These are phyloP conservation scores for Ligdia adustata DNA, from an alignment of 2,888 invertebrate genomes.

Conservation along the genomic window DNA sequence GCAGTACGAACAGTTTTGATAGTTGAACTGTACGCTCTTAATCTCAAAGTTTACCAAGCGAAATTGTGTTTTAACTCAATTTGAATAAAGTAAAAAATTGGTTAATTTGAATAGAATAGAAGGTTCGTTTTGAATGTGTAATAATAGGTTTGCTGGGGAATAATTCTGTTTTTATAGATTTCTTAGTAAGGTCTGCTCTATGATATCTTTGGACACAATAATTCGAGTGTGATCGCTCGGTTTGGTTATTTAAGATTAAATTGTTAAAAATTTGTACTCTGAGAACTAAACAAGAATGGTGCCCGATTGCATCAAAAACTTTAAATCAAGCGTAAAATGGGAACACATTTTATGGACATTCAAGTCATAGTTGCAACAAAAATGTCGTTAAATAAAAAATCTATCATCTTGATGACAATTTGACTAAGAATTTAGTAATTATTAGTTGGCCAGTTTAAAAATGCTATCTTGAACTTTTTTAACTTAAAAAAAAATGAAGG, in stretches of 20 bases:
- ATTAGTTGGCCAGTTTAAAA: no score
- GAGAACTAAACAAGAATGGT: conserved; percentile 8
- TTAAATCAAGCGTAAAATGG: background rate
- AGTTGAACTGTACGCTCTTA: conserved; percentile 1
- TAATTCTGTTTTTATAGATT: conserved; percentile 22
- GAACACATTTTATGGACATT: background rate
- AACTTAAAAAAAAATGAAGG: no score
- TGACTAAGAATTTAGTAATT: no score
- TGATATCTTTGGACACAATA: conserved; percentile 17
- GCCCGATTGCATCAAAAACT: background rate
- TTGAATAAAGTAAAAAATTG: background rate
- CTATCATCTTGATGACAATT: no score
- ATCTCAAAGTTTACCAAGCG: background rate
- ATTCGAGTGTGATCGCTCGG: conserved; percentile 5
- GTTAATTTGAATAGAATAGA: background rate
- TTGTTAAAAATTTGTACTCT: conserved; percentile 1
- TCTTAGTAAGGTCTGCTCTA: conserved; percentile 15
- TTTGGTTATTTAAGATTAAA: conserved; percentile 5
- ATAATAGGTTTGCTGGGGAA: conserved; percentile 18
- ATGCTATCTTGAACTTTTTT: no score
- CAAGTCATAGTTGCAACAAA: background rate
- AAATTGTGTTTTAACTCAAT: background rate
- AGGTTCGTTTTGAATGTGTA: conserved; percentile 11
- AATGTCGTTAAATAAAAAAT: conserved; percentile 1
- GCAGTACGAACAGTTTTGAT: background rate